Base-by-base conservation (phyloP, 35 echinoderm and acorn worm species). In the Hemicentrotus pulcherrimus region DNA sequence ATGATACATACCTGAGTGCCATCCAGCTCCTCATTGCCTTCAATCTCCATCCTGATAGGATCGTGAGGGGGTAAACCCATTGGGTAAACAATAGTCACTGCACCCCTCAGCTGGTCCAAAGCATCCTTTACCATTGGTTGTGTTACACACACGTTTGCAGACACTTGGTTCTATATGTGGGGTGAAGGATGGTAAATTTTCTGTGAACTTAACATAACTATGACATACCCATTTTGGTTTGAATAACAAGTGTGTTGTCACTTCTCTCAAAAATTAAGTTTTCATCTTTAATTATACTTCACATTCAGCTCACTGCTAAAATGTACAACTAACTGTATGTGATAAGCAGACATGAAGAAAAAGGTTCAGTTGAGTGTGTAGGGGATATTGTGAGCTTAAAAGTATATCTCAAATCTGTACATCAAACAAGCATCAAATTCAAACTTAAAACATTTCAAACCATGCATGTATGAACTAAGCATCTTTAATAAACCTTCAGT, bases 51-150 rank as follows among this genome's bases (percentile, higher is more conserved):
- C 58, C 96, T 96, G 32, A 99, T 98, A 13, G 98, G 98, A 71
- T 99, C 98, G 94, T 99, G 97, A 14, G 98, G 97, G 18, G 98
- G 98, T 86, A 99, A 94, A 15, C 96, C 96, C 98, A 99, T 99
- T 61, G 98, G 98, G 61, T 99, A 99, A 2, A 99, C 98, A 86
- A 99, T 99, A 50, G 95, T 99, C 2, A 97, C 97, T 33, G 98
- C 97, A 52, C 98, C 98, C 45, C 98, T 94, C 41, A 99, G 45
- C 71, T 99, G 98, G 96, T 99, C 98, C 31, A 98, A 47, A 11
- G 96, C 97, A 86, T 99, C 98, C 52, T 97, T 95, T 12, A 99
- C 92, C 97, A 97, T 99, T 31, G 91, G 92, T 60, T 87, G 61
- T 12, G 97, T 99, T 32, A 99, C 88, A 60, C 96, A 97, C 31